Base-by-base conservation (phyloP, 2,888 invertebrate species). In the Drosophila prostipennis region DNA sequence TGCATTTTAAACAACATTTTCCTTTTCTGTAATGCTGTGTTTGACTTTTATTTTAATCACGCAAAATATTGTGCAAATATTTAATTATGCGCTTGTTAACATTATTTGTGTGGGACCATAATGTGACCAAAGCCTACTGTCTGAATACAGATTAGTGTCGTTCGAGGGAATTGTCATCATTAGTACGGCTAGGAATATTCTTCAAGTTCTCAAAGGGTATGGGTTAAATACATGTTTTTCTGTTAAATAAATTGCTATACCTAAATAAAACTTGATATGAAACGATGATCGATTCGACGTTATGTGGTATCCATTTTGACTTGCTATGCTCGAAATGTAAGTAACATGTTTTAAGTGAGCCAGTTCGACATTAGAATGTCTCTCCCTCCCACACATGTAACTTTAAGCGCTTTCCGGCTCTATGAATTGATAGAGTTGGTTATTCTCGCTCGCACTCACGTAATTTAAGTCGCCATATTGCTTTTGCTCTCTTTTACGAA, bases 11-110 rank as follows among this genome's bases (percentile, higher is more conserved):
- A 60, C 52, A 68, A 45, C 34, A 43, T 53, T 56, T 56, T 43
- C 32, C 39, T 39, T 59, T 64, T 64, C 39, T 19, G 63, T 56
- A 52, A 58, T 56, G 55, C 72, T 51, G 45, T 73, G 72, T 68
- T 79, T 77, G 72, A 69, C 69, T 76, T 83, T 80, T 77, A 82
- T 80, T 82, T 78, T 81, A 81, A 84, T 84, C 81, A 84, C 82
- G 82, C 73, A 78, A 79, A 75, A 72, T 82, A 79, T 78, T 85
- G 76, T 70, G 76, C 76, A 81, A 81, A 85, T 82, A 85, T 75
- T 82, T 82, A 79, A 85, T 82, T 85, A 76, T 78, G 85, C 45
- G 82, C 85, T 80, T 85, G 82, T 85, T 85, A 82, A 85, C 82
- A 85, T 78, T 85, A 76, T 82, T 85, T 85, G 73, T 43, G 73